Conservation (phyloP, 2,113 vertebrate species). For the Xenopus tropicalis region DNA sequence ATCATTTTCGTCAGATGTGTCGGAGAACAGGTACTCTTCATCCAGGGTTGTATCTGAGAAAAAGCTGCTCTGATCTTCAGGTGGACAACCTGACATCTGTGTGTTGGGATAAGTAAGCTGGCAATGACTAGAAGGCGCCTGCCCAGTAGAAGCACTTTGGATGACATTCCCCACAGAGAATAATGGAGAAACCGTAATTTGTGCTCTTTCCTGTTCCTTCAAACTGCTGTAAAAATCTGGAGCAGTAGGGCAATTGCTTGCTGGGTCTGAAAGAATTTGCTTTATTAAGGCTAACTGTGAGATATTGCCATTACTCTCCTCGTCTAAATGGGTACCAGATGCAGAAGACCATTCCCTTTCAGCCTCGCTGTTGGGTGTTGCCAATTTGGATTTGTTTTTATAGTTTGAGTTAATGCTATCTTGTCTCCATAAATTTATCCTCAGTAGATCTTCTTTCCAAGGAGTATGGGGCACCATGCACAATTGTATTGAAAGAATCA, state of each 20-base stretch:
- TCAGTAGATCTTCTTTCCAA: not conserved
- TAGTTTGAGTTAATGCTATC: not conserved
- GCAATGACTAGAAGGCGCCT: too few relatives aligned
- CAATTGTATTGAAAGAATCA: not conserved
- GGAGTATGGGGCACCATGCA: not conserved
- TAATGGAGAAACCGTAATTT: too few relatives aligned
- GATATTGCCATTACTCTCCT: too few relatives aligned
- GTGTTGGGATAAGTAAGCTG: not conserved
- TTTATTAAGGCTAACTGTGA: constrained; percentile 11
- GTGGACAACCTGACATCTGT: not conserved
- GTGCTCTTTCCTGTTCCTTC: not conserved
- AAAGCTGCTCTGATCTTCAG: not conserved
- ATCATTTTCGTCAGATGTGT: constrained; percentile 10
- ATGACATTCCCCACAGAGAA: not conserved
- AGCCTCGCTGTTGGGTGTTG: not conserved
- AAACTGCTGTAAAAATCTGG: not conserved
- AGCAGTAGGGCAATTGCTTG: not conserved
- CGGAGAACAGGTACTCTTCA: constrained; percentile 22
- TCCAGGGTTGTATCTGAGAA: constrained; percentile 10
- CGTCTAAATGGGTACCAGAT: not conserved
- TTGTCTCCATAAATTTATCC: not conserved
- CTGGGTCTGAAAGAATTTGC: constrained; percentile 19
- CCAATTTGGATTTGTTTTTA: not conserved
- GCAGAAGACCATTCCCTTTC: not conserved
- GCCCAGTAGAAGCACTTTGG: not conserved